Evolutionary conservation across 1,140 invertebrate species (phyloP).

Genomic region (Ooceraea biroi): DNA sequence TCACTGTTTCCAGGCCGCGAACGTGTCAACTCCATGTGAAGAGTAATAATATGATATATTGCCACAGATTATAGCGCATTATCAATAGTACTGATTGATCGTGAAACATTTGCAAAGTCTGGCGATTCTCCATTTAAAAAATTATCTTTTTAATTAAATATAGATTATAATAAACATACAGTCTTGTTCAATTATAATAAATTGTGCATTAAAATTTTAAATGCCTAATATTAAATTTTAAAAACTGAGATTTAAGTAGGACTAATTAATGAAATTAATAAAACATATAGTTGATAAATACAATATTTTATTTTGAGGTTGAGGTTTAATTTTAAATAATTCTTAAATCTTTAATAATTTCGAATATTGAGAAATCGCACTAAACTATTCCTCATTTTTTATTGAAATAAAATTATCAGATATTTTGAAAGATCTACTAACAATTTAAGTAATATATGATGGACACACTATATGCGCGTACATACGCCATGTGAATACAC

Average conservation of each 20-base stretch:
- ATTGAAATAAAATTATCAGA: not conserved
- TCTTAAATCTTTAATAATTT: not conserved
- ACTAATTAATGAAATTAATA: too few species aligned
- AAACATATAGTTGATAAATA: too few species aligned
- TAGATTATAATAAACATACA: constrained; percentile 22
- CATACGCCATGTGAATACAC: not conserved
- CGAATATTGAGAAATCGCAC: not conserved
- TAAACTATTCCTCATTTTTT: not conserved
- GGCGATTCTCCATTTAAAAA: not conserved
- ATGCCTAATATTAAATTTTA: constrained; percentile 6
- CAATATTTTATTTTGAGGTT: too few species aligned
- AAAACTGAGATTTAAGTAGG: too few species aligned
- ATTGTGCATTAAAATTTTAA: not conserved
- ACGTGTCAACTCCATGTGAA: constrained; percentile 22
- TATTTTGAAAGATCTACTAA: not conserved
- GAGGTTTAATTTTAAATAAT: not conserved
- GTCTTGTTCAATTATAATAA: not conserved
- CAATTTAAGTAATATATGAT: not conserved
- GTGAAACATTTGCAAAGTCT: not conserved
- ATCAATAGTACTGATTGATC: constrained; percentile 7
- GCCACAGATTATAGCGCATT: not conserved
- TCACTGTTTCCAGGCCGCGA: constrained; percentile 30
- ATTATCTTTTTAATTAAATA: constrained; percentile 48
- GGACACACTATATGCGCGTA: not conserved
- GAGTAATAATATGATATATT: constrained; percentile 18